These are phyloP conservation scores for Elephas maximus DNA, from an alignment of 2,113 vertebrate genomes.

Conservation along the genomic window DNA sequence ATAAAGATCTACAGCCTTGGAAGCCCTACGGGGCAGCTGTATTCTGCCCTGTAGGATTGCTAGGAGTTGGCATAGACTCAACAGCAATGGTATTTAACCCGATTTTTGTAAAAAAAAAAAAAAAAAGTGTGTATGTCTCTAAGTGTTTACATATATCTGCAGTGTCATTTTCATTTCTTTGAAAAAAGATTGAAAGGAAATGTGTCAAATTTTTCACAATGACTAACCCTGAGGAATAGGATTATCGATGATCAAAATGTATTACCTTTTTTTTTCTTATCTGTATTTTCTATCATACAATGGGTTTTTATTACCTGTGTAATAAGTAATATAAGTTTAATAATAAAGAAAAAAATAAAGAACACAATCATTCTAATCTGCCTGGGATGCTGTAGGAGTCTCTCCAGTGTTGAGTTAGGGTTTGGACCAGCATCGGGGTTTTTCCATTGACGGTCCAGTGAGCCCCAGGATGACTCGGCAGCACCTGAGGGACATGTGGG, in stretches of 20 bases:
- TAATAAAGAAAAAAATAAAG: slow-evolving; percentile 16
- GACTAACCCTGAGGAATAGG: not conserved
- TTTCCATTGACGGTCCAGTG: not conserved
- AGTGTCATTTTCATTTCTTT: not conserved
- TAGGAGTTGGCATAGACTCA: too few relatives aligned
- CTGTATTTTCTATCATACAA: not conserved
- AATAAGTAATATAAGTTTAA: not conserved
- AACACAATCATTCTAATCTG: not conserved
- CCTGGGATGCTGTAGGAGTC: not conserved
- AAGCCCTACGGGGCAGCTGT: too few relatives aligned
- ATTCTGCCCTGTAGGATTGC: too few relatives aligned
- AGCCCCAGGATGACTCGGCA: not conserved
- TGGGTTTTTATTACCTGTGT: slow-evolving; percentile 7
- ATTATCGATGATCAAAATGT: slow-evolving; percentile 24
- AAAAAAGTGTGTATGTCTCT: not conserved
- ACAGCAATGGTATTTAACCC: not conserved
- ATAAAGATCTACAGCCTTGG: too few relatives aligned
- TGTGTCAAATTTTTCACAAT: not conserved
- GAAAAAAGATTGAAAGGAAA: not conserved
- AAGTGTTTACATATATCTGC: not conserved
- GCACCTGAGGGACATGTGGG: not conserved
- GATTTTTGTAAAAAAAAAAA: not conserved
- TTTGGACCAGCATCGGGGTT: not conserved
- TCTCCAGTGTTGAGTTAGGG: not conserved
- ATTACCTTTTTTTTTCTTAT: not conserved